Base-by-base conservation (phyloP, 2,113 vertebrate species). In the Solea senegalensis region DNA sequence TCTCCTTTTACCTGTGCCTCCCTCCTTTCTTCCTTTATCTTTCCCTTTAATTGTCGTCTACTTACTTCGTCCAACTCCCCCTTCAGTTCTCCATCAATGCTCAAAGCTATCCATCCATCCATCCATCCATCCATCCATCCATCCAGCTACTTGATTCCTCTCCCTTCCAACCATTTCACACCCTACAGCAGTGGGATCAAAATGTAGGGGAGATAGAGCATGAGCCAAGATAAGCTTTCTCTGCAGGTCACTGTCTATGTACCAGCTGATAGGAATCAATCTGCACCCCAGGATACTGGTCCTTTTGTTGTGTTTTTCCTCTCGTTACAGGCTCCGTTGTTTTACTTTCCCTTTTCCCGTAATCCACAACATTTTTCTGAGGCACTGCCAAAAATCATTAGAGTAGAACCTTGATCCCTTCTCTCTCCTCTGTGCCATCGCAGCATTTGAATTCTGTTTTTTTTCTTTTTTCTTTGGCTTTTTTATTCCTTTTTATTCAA, bases 261-360 rank as follows among this genome's bases (percentile, higher is more conserved):
- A 86, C 64, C 83, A 84, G 74, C 84, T 87, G 91, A 92, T 90
- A 89, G 71, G 78, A 87, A 92, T 92, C 89, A 89, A 84, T 87
- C 81, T 82, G 74, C 83, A 88, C 88, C 77, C 51, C 70, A 16
- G 85, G 88, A 86, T 72, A 75, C 86, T 65, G 71, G 67, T 86
- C 65, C 80, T 82, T 88, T 87, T 87, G 79, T 88, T 86, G 74
- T 81, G 80, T 76, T 84, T 74, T 52, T 43, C 51, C 60, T 65
- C 62, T 63, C 68, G 72, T 84, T 81, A 84, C 70, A 82, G 78
- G 43, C 63, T 50, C 53, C 8, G 58, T 79, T 85, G 68, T 86
- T 87, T 83, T 65, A 78, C 73, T 79, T 72, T 51, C 51, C 68
- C 52, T 76, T 81, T 53, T 27, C 21, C 74, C 76, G 67, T 81